A percentile compares a stretch with the other conserved stretches of the same genome.
Evolutionary conservation across 2,113 vertebrate species (phyloP).

Genomic region (Saguinus midas): DNA sequence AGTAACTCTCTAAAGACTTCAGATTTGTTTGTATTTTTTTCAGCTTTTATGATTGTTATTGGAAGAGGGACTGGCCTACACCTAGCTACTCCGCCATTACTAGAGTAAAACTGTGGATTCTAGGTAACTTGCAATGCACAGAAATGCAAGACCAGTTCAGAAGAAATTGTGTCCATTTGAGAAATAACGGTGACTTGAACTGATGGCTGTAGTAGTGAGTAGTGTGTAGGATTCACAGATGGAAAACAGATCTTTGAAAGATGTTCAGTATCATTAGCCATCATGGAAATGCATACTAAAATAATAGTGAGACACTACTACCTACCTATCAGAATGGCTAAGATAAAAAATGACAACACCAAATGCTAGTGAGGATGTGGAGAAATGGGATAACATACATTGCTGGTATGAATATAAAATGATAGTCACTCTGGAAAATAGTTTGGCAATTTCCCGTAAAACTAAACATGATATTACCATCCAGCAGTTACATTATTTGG

Average conservation of each 20-base stretch:
- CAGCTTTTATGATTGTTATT: not conserved
- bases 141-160: not conserved
- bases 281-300: not conserved
- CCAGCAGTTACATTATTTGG: not conserved
- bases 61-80: not conserved
- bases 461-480: not conserved
- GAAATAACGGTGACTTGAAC: not conserved
- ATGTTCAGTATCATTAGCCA: not conserved
- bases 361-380: not conserved
- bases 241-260: not conserved
- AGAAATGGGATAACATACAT: not conserved
- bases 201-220: not conserved
- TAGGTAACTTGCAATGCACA: not conserved
- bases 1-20: not conserved
- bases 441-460: not conserved
- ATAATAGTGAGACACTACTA: not conserved
- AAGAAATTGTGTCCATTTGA: not conserved
- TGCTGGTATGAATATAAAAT: not conserved
- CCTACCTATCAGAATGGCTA: not conserved
- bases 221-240: not conserved
- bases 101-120: not conserved
- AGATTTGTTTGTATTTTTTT: not conserved
- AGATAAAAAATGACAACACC: not conserved
- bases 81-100: not conserved
- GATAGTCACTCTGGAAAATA: not conserved